Evolutionary conservation across 2,113 vertebrate species (phyloP).

Genomic region (Prunella himalayana): DNA sequence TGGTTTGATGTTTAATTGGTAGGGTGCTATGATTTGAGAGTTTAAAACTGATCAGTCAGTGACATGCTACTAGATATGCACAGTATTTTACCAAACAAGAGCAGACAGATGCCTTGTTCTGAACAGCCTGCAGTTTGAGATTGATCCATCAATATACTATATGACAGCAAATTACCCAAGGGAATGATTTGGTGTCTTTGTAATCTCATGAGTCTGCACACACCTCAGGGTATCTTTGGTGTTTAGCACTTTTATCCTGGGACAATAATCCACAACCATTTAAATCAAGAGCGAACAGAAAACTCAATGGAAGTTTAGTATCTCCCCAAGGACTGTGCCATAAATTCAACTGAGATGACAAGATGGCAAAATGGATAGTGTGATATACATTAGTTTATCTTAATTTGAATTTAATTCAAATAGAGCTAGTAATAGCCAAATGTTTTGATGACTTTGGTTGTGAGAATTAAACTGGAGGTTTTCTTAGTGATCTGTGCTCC

Average conservation of each 20-base stretch:
- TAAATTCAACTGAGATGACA: neutral
- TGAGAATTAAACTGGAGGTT: neutral
- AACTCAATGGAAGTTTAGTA: neutral
- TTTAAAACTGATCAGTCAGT: neutral
- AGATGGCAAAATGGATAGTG: neutral
- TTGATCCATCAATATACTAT: neutral
- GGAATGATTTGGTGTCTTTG: neutral
- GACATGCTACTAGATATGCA: neutral
- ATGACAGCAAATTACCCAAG: neutral
- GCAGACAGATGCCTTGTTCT: neutral
- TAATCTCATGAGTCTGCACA: neutral
- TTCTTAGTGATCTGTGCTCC: neutral
- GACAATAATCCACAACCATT: neutral
- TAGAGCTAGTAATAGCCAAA: neutral
- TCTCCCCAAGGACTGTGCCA: neutral
- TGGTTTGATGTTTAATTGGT: neutral
- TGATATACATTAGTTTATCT: neutral
- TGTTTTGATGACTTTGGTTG: neutral
- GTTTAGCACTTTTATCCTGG: neutral
- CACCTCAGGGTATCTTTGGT: neutral
- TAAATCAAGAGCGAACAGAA: neutral
- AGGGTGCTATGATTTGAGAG: neutral
- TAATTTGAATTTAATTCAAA: neutral
- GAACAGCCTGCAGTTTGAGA: neutral
- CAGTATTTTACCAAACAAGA: neutral